phyloP scores from a whole-genome alignment of 2,113 vertebrate genomes.

The Chlorodrepanis virens region DNA sequence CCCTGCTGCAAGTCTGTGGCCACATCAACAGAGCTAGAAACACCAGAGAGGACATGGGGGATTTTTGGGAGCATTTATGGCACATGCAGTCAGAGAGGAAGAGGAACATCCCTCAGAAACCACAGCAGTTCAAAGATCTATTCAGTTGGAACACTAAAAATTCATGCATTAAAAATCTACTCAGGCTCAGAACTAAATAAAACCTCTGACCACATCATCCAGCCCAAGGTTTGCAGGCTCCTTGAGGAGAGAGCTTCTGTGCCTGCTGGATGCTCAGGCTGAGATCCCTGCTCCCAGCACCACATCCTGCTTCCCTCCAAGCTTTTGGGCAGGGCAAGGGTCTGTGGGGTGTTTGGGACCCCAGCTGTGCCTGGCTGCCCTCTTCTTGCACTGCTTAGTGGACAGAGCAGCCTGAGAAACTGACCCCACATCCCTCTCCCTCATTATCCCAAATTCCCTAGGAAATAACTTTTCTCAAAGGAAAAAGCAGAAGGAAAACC shows the following conservation, averaged over 20 bases:
- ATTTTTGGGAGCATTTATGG: slow-evolving; percentile 1
- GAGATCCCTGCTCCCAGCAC: neutral
- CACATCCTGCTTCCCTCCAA: neutral
- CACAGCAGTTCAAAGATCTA: neutral
- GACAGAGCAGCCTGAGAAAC: neutral
- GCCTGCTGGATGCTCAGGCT: neutral
- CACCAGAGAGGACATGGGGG: neutral
- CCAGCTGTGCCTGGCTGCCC: neutral
- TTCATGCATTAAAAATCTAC: slow-evolving; percentile 21
- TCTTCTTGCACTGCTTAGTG: neutral
- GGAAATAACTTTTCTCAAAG: neutral
- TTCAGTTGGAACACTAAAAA: slow-evolving; percentile 1
- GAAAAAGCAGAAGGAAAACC: neutral
- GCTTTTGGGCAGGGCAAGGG: neutral
- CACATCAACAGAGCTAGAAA: neutral
- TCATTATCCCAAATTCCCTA: neutral
- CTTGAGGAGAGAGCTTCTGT: neutral
- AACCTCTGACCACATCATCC: slow-evolving; percentile 1
- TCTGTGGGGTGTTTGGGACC: neutral
- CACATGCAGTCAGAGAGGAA: neutral
- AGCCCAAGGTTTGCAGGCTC: neutral
- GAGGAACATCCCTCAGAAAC: slow-evolving; percentile 36
- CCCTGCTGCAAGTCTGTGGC: neutral
- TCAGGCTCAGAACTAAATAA: slow-evolving; percentile 21
- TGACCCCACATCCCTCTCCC: no score